Conservation (phyloP, 2,888 invertebrate species). For the Cataglyphis rosenhaueri region DNA sequence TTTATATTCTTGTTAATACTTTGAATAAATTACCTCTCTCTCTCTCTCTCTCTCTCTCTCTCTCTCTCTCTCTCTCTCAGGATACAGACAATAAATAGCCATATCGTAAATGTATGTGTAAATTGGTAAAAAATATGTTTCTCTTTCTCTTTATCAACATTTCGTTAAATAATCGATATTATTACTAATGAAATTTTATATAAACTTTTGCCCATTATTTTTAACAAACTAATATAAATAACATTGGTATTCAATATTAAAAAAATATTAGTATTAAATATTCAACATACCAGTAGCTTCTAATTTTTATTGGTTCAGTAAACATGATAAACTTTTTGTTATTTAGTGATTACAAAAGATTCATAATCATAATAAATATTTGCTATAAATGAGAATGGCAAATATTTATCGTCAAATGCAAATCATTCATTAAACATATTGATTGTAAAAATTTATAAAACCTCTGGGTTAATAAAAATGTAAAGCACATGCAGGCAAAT, state of each 20-base stretch:
- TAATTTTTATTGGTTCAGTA: background rate
- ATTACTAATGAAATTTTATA: background rate
- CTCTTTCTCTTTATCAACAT: background rate
- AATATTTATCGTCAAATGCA: background rate
- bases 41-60: too few relatives aligned
- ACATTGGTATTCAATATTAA: background rate
- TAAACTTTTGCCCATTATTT: background rate
- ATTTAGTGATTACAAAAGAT: background rate
- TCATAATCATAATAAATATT: constrained; percentile 16
- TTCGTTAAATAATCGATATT: background rate
- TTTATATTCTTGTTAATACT: background rate
- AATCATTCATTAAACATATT: background rate
- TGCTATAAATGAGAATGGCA: background rate
- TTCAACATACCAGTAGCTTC: background rate
- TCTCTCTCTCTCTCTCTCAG: too few relatives aligned
- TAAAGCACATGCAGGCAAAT: background rate
- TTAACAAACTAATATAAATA: background rate
- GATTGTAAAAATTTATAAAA: constrained; percentile 1
- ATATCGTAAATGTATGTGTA: too few relatives aligned
- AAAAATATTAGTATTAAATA: background rate
- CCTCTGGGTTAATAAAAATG: background rate
- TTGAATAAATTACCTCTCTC: background rate
- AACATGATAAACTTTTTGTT: background rate
- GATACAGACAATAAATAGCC: background rate
- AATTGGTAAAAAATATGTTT: background rate